A percentile compares a stretch with the other conserved stretches of the same genome.
Evolutionary conservation across 2,888 invertebrate species (phyloP).

Genomic region (Conchocele bisecta): DNA sequence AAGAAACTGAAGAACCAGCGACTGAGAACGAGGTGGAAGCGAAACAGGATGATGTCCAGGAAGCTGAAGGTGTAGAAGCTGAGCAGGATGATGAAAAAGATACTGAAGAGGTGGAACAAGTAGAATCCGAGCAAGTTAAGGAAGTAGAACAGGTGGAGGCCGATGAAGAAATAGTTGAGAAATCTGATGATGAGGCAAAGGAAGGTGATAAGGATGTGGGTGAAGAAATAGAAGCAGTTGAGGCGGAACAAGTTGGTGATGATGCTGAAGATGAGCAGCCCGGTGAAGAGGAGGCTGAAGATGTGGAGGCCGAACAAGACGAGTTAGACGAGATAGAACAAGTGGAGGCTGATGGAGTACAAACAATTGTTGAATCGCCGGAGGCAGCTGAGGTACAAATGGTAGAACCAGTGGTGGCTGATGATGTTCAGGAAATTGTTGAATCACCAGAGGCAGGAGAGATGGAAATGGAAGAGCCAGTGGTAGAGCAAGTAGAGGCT

Average conservation of each 20-base stretch:
- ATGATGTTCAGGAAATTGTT: not conserved
- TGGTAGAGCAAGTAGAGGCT: too few relatives aligned
- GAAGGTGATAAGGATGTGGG: slow-evolving; percentile 3
- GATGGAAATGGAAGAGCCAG: too few relatives aligned
- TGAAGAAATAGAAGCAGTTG: not conserved
- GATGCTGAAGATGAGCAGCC: slow-evolving; percentile 11
- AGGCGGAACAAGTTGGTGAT: not conserved
- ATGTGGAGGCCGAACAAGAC: slow-evolving; percentile 22
- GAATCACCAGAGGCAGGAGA: not conserved
- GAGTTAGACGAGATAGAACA: slow-evolving; percentile 24
- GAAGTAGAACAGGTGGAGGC: slow-evolving; percentile 19
- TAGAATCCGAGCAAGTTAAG: slow-evolving; percentile 1
- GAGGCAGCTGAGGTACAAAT: not conserved
- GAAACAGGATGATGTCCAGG: not conserved
- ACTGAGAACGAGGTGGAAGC: not conserved
- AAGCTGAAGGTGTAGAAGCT: not conserved
- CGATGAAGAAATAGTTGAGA: not conserved
- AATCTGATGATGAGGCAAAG: slow-evolving; percentile 1
- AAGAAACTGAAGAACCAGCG: slow-evolving; percentile 1
- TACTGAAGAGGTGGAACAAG: not conserved
- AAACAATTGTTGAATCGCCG: not conserved
- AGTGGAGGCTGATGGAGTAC: slow-evolving; percentile 11
- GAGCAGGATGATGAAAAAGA: not conserved
- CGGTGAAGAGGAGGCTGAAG: slow-evolving; percentile 27
- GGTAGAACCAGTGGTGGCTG: not conserved